These are phyloP conservation scores for Drosophila niveifrons DNA, from an alignment of 2,888 invertebrate genomes.

Conservation along the genomic window DNA sequence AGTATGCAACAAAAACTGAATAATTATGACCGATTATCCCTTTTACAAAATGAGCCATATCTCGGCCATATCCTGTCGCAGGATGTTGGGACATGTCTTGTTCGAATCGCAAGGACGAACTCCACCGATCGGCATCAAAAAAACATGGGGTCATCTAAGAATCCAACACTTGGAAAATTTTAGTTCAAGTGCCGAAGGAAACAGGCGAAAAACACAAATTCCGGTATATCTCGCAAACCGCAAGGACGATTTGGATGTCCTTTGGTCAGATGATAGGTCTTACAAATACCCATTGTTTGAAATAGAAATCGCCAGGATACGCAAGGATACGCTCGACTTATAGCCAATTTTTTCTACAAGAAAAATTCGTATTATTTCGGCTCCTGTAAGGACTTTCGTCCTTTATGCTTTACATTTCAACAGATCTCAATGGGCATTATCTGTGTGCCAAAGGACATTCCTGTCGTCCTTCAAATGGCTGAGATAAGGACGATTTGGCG, in stretches of 20 bases:
- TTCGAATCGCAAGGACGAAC: no score
- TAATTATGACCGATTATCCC: no score
- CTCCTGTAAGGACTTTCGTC: background rate
- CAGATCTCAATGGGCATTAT: background rate
- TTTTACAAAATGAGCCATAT: no score
- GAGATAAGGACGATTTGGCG: background rate
- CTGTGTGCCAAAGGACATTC: background rate
- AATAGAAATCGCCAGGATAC: background rate
- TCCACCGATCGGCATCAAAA: no score
- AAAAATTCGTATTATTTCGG: background rate
- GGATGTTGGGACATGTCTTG: no score
- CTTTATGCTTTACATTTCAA: background rate
- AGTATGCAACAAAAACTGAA: no score
- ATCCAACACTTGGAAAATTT: background rate
- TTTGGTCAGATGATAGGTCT: background rate
- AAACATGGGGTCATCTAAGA: no score
- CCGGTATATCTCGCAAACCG: background rate
- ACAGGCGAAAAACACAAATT: background rate
- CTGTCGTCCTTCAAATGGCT: background rate
- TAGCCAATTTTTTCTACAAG: fast-evolving
- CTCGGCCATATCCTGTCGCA: no score
- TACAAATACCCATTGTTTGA: background rate
- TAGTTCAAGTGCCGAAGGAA: background rate
- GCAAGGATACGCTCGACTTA: background rate
- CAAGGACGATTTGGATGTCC: slow-evolving; percentile 1